phyloP scores from a whole-genome alignment of 2,797 vertebrate genomes.

The Ispidina picta region DNA sequence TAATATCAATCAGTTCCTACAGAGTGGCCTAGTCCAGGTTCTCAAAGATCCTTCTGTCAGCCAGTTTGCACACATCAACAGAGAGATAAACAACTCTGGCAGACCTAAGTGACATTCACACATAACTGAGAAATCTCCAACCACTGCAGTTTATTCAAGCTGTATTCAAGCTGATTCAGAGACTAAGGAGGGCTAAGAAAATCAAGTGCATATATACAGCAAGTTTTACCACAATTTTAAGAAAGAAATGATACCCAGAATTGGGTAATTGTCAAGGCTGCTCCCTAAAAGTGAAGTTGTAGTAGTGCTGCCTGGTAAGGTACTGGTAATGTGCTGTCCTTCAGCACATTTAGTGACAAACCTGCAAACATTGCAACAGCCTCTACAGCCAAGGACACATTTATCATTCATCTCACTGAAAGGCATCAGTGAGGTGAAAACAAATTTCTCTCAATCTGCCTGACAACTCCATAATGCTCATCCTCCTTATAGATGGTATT shows the following conservation, averaged over 20 bases:
- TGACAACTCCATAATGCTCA: background rate
- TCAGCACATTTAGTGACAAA: background rate
- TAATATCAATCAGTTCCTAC: background rate
- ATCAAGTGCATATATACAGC: background rate
- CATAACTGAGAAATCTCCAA: background rate
- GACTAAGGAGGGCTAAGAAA: background rate
- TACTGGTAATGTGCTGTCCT: background rate
- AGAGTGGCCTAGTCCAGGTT: background rate
- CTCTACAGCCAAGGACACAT: background rate
- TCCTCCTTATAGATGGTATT: background rate
- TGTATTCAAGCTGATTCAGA: background rate
- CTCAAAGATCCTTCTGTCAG: background rate
- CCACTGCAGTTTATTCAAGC: background rate
- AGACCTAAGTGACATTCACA: background rate
- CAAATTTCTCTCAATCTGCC: background rate
- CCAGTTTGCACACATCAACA: background rate
- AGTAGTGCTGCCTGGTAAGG: background rate
- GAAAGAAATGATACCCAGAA: background rate
- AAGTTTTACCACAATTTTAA: background rate
- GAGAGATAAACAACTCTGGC: background rate
- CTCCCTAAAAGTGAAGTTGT: background rate
- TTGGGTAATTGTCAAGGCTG: background rate
- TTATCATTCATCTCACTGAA: background rate
- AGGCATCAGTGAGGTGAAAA: background rate
- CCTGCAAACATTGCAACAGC: background rate